phyloP scores from a whole-genome alignment of 2,888 invertebrate genomes.

The Apodemia mormo region DNA sequence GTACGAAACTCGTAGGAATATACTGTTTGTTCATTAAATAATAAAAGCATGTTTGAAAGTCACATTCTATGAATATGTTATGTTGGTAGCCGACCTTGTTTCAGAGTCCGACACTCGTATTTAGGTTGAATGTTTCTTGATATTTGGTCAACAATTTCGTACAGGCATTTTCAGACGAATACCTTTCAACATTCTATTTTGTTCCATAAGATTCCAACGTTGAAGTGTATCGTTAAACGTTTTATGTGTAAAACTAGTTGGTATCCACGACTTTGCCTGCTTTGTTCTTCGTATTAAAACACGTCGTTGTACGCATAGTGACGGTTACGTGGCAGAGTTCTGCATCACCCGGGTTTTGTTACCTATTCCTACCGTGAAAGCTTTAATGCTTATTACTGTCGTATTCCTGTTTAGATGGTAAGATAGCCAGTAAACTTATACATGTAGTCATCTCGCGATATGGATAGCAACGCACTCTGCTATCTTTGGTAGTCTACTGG shows the following conservation, averaged over 20 bases:
- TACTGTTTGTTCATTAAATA: conserved; percentile 1
- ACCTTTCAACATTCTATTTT: neutral
- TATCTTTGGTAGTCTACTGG: too few relatives aligned
- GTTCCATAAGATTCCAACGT: neutral
- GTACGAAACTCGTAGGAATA: neutral
- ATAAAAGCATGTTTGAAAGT: neutral
- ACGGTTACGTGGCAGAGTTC: too few relatives aligned
- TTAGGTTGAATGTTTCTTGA: conserved; percentile 4
- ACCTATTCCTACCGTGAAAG: too few relatives aligned
- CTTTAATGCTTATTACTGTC: too few relatives aligned
- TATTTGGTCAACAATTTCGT: conserved; percentile 11
- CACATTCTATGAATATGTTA: conserved; percentile 11
- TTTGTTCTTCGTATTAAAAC: too few relatives aligned
- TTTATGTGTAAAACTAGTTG: neutral
- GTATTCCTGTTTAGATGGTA: too few relatives aligned
- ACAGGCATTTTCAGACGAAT: neutral
- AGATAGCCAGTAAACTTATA: too few relatives aligned
- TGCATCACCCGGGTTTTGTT: too few relatives aligned
- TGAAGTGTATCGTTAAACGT: neutral
- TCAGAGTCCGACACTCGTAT: neutral
- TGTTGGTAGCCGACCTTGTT: neutral
- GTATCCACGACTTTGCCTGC: neutral
- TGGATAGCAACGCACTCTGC: too few relatives aligned
- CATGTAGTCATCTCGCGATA: too few relatives aligned
- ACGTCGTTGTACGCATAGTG: too few relatives aligned